Conservation (phyloP, 30 jellyfish, hydroid and myxozoan genomes). For the Aurelia coerulea region DNA sequence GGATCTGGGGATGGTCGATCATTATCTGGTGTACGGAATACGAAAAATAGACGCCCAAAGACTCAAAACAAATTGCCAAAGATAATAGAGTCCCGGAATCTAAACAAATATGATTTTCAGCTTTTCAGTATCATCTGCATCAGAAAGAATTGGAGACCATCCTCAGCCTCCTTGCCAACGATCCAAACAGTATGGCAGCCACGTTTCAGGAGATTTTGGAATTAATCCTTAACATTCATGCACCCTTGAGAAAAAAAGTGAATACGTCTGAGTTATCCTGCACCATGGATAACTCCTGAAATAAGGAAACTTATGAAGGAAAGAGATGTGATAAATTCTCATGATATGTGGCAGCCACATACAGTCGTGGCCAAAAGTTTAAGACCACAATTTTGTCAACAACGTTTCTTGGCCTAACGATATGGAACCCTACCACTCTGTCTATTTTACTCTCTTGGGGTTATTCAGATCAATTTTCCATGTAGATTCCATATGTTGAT, state of each 20-base stretch:
- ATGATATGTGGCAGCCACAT: conserved; percentile 20
- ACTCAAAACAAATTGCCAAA: conserved; percentile 28
- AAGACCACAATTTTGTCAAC: too few relatives aligned
- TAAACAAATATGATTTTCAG: conserved; percentile 4
- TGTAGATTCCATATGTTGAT: too few relatives aligned
- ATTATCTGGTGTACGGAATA: conserved; percentile 22
- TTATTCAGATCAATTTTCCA: too few relatives aligned
- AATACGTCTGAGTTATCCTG: conserved; percentile 11
- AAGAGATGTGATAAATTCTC: conserved; percentile 34
- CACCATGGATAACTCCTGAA: conserved; percentile 49
- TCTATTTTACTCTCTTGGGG: too few relatives aligned
- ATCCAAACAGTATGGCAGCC: conserved; percentile 19
- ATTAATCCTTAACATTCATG: conserved; percentile 33
- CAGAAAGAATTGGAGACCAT: conserved; percentile 40
- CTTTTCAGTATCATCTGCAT: conserved; percentile 20
- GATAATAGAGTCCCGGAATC: conserved; percentile 22
- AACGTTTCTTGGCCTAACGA: too few relatives aligned
- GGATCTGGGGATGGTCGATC: conserved; percentile 44
- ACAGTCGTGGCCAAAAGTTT: too few relatives aligned
- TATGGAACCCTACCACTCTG: too few relatives aligned
- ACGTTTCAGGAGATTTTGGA: conserved; percentile 30
- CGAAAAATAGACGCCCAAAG: conserved; percentile 33
- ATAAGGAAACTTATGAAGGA: conserved; percentile 18
- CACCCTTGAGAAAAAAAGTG: conserved; percentile 15
- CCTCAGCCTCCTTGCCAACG: conserved; percentile 18